phyloP scores from a whole-genome alignment of 2,888 invertebrate species.

The Platycnemis pennipes region DNA sequence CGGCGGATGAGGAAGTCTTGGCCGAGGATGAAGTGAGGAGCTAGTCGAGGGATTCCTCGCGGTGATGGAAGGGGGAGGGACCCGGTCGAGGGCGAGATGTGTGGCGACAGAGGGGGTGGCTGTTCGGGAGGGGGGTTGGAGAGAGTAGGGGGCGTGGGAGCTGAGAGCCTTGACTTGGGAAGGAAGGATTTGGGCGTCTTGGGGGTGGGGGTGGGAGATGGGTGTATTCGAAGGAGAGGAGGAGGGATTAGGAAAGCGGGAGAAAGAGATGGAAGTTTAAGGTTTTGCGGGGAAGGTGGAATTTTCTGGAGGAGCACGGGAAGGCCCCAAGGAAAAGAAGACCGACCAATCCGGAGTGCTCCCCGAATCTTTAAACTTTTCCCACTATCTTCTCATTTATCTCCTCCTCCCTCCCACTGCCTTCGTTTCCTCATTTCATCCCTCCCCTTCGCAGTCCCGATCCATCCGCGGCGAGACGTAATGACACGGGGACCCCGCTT shows the following conservation, averaged over 20 bases:
- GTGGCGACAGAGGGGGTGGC: neutral
- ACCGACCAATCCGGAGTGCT: neutral
- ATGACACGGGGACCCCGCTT: neutral
- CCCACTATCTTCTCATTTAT: constrained; percentile 31
- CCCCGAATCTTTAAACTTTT: constrained; percentile 58
- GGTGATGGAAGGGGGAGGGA: neutral
- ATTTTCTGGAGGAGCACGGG: neutral
- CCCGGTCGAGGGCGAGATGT: neutral
- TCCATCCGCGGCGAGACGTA: neutral
- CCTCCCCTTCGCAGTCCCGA: neutral
- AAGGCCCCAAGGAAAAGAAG: neutral
- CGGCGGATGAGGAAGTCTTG: neutral
- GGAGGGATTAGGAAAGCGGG: neutral
- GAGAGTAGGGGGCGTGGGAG: constrained; percentile 51
- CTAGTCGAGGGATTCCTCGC: neutral
- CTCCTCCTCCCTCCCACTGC: neutral
- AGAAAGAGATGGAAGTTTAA: neutral
- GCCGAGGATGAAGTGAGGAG: neutral
- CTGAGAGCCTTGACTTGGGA: neutral
- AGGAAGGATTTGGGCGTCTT: neutral
- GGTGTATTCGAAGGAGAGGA: neutral
- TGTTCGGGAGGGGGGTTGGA: neutral
- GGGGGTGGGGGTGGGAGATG: constrained; percentile 20
- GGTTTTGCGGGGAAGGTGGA: constrained; percentile 13
- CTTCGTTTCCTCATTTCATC: neutral